Conservation (phyloP, 2,113 vertebrate species). For the Phyllostomus hastatus region DNA sequence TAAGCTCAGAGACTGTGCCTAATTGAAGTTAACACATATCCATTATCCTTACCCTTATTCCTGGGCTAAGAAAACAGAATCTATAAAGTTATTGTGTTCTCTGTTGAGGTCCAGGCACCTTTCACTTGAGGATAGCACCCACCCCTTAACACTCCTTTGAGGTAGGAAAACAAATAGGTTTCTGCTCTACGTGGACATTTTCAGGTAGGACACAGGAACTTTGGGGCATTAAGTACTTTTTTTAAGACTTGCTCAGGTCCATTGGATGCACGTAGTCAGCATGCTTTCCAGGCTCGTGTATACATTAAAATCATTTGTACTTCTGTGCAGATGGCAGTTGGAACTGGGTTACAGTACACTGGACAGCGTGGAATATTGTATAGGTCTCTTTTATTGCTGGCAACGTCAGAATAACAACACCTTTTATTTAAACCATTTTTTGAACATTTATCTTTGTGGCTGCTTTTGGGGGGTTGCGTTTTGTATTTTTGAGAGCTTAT, state of each 20-base stretch:
- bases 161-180: neutral
- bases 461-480: neutral
- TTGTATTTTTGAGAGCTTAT: neutral
- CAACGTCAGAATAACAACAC: neutral
- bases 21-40: neutral
- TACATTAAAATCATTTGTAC: neutral
- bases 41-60: neutral
- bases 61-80: neutral
- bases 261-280: neutral
- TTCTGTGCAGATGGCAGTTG: neutral
- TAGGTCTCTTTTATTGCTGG: neutral
- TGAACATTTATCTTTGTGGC: neutral
- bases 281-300: neutral
- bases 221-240: neutral
- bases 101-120: neutral
- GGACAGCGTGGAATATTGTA: neutral
- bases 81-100: neutral
- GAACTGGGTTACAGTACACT: neutral
- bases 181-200: neutral
- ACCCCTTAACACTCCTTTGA: neutral
- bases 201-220: neutral
- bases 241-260: neutral
- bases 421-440: neutral
- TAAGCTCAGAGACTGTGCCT: neutral
- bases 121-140: neutral